Conservation (phyloP, 2,888 invertebrate species). For the Steinernema scapterisci region DNA sequence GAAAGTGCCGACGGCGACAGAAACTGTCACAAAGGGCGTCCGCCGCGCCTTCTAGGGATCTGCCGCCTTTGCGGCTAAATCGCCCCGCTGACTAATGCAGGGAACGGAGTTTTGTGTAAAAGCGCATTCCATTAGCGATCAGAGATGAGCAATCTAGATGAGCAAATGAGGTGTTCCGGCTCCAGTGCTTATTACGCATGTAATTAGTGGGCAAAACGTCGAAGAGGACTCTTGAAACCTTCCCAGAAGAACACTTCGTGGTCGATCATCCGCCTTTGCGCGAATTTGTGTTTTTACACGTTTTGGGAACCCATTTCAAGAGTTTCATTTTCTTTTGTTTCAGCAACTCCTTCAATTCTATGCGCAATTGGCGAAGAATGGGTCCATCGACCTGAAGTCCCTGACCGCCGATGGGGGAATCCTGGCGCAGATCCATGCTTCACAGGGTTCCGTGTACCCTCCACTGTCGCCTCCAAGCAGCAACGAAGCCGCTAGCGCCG, state of each 20-base stretch:
- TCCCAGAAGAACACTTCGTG: too few species aligned
- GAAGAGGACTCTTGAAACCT: too few species aligned
- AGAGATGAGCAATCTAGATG: not conserved
- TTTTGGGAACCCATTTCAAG: too few species aligned
- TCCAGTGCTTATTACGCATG: too few species aligned
- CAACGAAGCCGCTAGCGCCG: slow-evolving; percentile 20
- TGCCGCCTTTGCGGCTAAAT: not conserved
- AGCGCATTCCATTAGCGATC: not conserved
- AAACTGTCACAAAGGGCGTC: slow-evolving; percentile 6
- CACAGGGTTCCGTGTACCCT: slow-evolving; percentile 6
- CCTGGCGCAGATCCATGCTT: not conserved
- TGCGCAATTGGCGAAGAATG: slow-evolving; percentile 4
- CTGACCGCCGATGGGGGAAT: not conserved
- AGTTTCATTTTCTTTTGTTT: not conserved
- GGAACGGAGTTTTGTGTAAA: too few species aligned
- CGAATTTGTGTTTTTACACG: too few species aligned
- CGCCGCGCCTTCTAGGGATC: slow-evolving; percentile 20
- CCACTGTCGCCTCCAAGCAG: slow-evolving; percentile 17
- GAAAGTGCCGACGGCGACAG: slow-evolving; percentile 21
- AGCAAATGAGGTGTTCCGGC: too few species aligned
- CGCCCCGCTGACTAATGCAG: not conserved
- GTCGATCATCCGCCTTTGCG: too few species aligned
- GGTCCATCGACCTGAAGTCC: slow-evolving; percentile 6
- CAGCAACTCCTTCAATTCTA: slow-evolving; percentile 24
- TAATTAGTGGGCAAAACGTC: too few species aligned